Evolutionary conservation across 1,140 invertebrate genomes (phyloP).

Genomic region (Drosophila kurseongensis): DNA sequence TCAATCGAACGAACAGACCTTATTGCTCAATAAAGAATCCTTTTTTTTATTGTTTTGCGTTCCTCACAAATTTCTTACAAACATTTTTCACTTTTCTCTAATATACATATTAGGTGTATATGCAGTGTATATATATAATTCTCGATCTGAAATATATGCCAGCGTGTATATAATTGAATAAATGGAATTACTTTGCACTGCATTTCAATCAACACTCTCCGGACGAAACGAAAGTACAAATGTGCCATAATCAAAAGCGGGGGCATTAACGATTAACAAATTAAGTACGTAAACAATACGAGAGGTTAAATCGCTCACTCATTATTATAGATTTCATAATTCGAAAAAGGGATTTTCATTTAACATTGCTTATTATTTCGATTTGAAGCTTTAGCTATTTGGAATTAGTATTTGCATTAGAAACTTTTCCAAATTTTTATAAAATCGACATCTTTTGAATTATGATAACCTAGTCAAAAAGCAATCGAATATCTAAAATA

Average conservation of each 20-base stretch:
- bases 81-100: conserved; percentile 69
- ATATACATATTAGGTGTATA: conserved; percentile 63
- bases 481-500: conserved; percentile 39
- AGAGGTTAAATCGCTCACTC: conserved; percentile 22
- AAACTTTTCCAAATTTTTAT: too few relatives aligned
- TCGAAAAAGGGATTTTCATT: not conserved
- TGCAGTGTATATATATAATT: conserved; percentile 64
- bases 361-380: not conserved
- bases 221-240: conserved; percentile 42
- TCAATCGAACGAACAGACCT: not conserved
- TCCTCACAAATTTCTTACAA: conserved; percentile 72
- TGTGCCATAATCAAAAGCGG: conserved; percentile 12
- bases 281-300: conserved; percentile 62
- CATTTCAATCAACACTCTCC: conserved; percentile 58
- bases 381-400: not conserved
- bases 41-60: conserved; percentile 61
- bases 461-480: not conserved
- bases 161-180: conserved; percentile 77
- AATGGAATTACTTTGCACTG: conserved; percentile 79
- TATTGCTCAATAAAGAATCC: conserved; percentile 66
- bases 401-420: too few relatives aligned
- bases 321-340: not conserved
- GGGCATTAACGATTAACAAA: conserved; percentile 43
- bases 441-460: not conserved
- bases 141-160: conserved; percentile 56